phyloP scores from a whole-genome alignment of 2,888 invertebrate genomes.

The Caenorhabditis sp. region DNA sequence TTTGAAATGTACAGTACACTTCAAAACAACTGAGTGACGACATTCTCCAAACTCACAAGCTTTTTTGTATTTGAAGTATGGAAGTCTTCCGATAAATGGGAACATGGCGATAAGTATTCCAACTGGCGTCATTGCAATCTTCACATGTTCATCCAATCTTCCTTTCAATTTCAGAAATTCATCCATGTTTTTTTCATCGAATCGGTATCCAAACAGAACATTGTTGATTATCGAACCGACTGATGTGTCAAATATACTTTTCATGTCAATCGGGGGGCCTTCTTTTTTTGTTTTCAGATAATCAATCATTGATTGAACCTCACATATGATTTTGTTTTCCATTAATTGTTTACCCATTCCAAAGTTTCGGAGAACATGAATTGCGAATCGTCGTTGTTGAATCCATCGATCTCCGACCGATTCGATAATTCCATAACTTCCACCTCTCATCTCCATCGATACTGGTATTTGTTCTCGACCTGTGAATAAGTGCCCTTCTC shows the following conservation, averaged over 20 bases:
- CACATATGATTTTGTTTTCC: slow-evolving; percentile 44
- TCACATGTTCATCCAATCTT: slow-evolving; percentile 29
- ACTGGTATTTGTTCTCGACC: not conserved
- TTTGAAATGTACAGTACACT: too few relatives aligned
- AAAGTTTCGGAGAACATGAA: slow-evolving; percentile 45
- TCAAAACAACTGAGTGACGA: too few relatives aligned
- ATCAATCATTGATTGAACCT: slow-evolving; percentile 6
- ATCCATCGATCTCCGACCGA: slow-evolving; percentile 32
- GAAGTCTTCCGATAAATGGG: slow-evolving; percentile 26
- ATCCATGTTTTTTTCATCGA: slow-evolving; percentile 38
- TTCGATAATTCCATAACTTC: slow-evolving; percentile 33
- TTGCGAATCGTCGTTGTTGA: slow-evolving; percentile 37
- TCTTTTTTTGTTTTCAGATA: slow-evolving; percentile 15
- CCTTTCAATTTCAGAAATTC: slow-evolving; percentile 30
- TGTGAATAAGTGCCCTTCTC: not conserved
- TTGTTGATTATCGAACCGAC: slow-evolving; percentile 46
- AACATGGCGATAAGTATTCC: slow-evolving; percentile 31
- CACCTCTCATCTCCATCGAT: slow-evolving; percentile 11
- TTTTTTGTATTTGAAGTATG: slow-evolving; percentile 17
- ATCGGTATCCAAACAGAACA: slow-evolving; percentile 47
- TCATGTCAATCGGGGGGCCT: slow-evolving; percentile 19
- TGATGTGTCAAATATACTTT: slow-evolving; percentile 30
- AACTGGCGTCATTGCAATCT: slow-evolving; percentile 33
- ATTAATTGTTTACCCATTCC: slow-evolving; percentile 49
- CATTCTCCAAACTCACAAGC: slow-evolving; percentile 15